These are phyloP conservation scores for Portunus trituberculatus DNA, from an alignment of 1,140 invertebrate species.

Conservation along the genomic window DNA sequence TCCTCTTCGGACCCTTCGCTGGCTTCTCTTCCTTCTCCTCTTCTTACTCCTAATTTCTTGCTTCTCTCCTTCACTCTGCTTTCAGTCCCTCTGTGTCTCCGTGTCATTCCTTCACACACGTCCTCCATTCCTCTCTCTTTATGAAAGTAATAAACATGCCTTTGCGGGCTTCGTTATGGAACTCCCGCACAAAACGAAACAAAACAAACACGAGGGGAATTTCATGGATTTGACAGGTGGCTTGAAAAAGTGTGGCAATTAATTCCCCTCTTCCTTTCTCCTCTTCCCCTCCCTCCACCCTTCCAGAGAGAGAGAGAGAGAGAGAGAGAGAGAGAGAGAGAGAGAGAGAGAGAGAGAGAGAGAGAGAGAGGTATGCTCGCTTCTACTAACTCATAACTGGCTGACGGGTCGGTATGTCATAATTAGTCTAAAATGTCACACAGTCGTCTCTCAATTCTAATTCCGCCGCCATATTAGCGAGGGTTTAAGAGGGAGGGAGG, in stretches of 20 bases:
- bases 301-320: slow-evolving; percentile 2
- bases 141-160: not conserved
- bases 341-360: not conserved
- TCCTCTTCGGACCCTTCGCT: not conserved
- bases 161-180: not conserved
- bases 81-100: not conserved
- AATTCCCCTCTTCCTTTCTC: not conserved
- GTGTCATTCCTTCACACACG: not conserved
- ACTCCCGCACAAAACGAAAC: not conserved
- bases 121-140: not conserved
- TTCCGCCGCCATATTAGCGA: slow-evolving; percentile 38
- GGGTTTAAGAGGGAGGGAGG: not conserved
- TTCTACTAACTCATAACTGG: slow-evolving; percentile 57
- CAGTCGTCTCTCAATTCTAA: slow-evolving; percentile 70
- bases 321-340: not conserved
- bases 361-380: not conserved
- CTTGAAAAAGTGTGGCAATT: slow-evolving; percentile 13
- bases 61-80: not conserved
- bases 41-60: slow-evolving; percentile 15
- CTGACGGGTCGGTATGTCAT: slow-evolving; percentile 66
- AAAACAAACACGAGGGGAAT: not conserved
- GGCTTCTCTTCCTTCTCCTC: slow-evolving; percentile 15
- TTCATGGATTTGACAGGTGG: slow-evolving; percentile 3
- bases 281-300: not conserved
- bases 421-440: slow-evolving; percentile 63